Evolutionary conservation across 1,140 invertebrate genomes (phyloP), one percentile per base, ranked within the genome.

Genomic region (Drosophila miranda): DNA sequence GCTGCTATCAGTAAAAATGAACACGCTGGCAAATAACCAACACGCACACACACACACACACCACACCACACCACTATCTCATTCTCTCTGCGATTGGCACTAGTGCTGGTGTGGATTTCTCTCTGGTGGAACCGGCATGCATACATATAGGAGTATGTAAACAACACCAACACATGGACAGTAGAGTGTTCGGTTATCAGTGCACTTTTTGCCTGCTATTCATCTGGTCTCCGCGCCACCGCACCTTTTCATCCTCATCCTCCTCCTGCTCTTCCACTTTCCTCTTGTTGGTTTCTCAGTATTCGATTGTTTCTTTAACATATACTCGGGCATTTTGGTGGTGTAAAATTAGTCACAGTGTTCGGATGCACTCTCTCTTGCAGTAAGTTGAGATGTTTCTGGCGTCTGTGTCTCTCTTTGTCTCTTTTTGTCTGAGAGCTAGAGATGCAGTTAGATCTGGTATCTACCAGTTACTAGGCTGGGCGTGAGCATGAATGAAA

Each of bases 161-260:
- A 84, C 81, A 84, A 86, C 72, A 82, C 69, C 60, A 60, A 73
- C 44, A 81, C 78, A 67, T 14, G 19, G 28, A 52, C 69, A 83
- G 55, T 63, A 52, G 63, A 83, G 55, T 69, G 63, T 84, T 81
- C 86, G 82, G 79, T 84, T 82, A 82, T 82, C 79, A 82, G 61
- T 66, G 52, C 44, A 63, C 54, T 69, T 21, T 44, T 57, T 62
- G 34, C 67, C 57, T 53, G 44, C 41, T 21, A 23, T 3, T 51
- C 26, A 28, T 21, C 52, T 44, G 26, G 42, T 3, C 41, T 28
- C 9, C 19, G n/a, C 38, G n/a, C 8, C 30, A 30, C 49, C 16
- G 3, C 38, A 1, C 26, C 19, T 42, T 11, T 0, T 16, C 28
- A 14, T 50, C 6, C 56, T 16, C 28, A 14, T 50, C 6, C 56